phyloP scores from a whole-genome alignment of 2,888 invertebrate genomes.

The Catonia carolina region DNA sequence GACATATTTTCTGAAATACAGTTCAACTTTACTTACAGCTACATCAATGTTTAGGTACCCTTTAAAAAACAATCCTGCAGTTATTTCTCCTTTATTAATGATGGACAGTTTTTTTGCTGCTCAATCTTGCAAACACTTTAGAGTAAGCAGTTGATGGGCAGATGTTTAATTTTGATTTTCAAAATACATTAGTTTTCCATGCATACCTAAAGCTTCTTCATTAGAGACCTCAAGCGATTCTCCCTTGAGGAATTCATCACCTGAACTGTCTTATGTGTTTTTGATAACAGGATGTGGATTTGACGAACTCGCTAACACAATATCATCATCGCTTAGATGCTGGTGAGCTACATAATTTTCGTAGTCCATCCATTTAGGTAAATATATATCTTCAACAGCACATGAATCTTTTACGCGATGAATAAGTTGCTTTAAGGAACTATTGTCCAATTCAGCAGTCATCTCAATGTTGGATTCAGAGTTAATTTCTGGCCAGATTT shows the following conservation, averaged over 20 bases:
- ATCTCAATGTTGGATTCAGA: constrained; percentile 3
- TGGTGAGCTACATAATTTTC: constrained; percentile 21
- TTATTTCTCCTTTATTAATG: constrained; percentile 23
- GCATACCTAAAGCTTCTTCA: constrained; percentile 23
- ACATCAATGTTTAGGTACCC: background rate
- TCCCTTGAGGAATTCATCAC: constrained; percentile 20
- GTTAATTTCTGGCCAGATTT: constrained; percentile 16
- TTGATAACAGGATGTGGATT: constrained; percentile 20
- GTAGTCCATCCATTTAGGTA: constrained; percentile 13
- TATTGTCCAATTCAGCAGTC: constrained; percentile 17
- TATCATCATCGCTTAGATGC: constrained; percentile 1
- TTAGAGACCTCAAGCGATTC: constrained; percentile 14
- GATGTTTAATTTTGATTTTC: constrained; percentile 21
- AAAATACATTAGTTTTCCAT: constrained; percentile 23
- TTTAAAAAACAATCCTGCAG: constrained; percentile 16
- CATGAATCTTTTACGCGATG: constrained; percentile 19
- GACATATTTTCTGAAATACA: no score
- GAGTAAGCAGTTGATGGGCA: constrained; percentile 9
- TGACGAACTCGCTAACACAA: constrained; percentile 17
- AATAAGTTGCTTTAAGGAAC: constrained; percentile 18
- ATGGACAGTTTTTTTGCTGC: constrained; percentile 19
- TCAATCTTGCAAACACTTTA: constrained; percentile 17
- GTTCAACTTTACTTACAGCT: no score
- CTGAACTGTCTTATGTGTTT: constrained; percentile 5
- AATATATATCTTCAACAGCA: constrained; percentile 15